Conservation (phyloP, 2,797 vertebrate species). For the Hippopotamyrus pictus region DNA sequence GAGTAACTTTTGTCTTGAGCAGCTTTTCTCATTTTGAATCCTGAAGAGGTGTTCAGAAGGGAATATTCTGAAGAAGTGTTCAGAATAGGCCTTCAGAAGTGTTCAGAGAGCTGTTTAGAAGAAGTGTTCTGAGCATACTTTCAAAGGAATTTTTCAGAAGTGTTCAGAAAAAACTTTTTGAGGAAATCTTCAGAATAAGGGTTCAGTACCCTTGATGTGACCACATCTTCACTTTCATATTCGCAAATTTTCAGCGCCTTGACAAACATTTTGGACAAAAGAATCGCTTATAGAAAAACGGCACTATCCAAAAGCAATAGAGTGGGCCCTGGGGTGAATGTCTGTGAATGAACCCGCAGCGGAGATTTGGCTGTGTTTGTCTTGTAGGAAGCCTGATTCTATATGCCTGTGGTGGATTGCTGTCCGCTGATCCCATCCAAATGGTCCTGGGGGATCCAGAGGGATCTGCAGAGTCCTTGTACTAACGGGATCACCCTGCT, state of each 20-base stretch:
- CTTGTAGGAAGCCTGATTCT: background rate
- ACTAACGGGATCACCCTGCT: background rate
- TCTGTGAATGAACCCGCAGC: background rate
- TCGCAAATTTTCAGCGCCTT: background rate
- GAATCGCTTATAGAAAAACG: background rate
- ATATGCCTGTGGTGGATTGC: background rate
- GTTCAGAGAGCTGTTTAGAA: background rate
- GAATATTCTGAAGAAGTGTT: background rate
- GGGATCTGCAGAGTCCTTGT: background rate
- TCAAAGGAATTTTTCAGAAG: background rate
- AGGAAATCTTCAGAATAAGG: background rate
- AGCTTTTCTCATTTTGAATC: background rate
- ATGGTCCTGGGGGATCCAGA: background rate
- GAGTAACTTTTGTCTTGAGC: background rate
- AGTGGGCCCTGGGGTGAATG: background rate
- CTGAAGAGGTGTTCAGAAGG: background rate
- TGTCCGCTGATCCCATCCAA: background rate
- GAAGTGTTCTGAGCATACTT: background rate
- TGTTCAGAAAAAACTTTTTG: background rate
- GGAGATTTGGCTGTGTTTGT: background rate
- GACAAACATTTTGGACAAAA: background rate
- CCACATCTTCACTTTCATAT: background rate
- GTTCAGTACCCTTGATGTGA: background rate
- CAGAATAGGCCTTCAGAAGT: background rate
- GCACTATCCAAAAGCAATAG: background rate